Percentiles rank a stretch among this genome's conserved stretches.
Evolutionary conservation across 1,140 invertebrate genomes (phyloP).

Genomic region (Globodera ellingtonae): DNA sequence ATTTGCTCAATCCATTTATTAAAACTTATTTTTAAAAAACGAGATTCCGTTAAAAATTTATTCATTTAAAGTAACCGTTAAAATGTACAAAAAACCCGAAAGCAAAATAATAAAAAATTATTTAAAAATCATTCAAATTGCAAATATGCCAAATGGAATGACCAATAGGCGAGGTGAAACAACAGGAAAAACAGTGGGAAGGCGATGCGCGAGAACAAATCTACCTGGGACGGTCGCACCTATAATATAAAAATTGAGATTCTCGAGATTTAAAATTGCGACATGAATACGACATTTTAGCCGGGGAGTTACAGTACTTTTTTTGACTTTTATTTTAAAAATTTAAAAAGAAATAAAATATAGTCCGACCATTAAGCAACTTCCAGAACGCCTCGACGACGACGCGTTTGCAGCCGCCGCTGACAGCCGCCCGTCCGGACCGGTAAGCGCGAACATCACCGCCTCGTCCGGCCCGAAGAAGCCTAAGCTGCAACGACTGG

Average conservation of each 20-base stretch:
- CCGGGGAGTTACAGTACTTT: neutral
- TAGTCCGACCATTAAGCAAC: neutral
- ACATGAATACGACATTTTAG: neutral
- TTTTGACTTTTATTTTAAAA: neutral
- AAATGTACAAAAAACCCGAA: too few relatives aligned
- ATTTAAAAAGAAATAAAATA: neutral
- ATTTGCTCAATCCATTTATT: too few relatives aligned
- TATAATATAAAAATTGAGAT: neutral
- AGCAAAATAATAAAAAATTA: too few relatives aligned
- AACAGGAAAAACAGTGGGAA: conserved; percentile 61
- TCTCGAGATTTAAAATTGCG: neutral
- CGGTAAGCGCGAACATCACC: neutral
- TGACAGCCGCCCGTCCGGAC: neutral
- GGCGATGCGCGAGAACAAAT: conserved; percentile 58
- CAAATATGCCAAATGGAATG: conserved; percentile 50
- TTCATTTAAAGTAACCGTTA: too few relatives aligned
- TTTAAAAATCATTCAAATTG: conserved; percentile 34
- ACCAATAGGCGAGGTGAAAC: conserved; percentile 60
- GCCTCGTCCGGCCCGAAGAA: neutral
- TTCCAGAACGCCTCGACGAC: neutral
- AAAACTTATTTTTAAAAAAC: too few relatives aligned
- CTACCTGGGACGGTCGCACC: conserved; percentile 53
- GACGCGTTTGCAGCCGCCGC: neutral
- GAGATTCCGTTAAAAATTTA: too few relatives aligned
- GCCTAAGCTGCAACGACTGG: conserved; percentile 7